Base-by-base conservation (phyloP, 2,888 invertebrate species). In the Lasioglossum vierecki region DNA sequence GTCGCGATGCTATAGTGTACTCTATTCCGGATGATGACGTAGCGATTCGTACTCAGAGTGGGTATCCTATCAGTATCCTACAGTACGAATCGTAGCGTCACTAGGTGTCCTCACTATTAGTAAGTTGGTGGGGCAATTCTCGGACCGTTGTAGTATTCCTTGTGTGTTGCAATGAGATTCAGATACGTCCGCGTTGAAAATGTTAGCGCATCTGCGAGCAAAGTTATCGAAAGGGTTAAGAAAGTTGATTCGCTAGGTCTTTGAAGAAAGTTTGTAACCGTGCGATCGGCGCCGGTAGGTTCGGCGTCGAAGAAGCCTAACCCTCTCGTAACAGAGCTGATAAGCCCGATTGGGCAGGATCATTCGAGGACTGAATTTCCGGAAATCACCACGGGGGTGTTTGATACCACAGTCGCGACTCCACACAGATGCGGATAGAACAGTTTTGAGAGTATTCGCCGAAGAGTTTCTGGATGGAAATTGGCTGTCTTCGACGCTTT, bases 401-500 rank as follows among this genome's bases (percentile, higher is more conserved):
- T 71, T 18, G 79, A 49, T 66, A 46, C 57, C 57, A 11, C 3
- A 57, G 73, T 63, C 53, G 71, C 41, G 41, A 39, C 39, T 80
- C 82, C 74, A 79, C 72, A 53, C 49, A 35, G 79, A 72, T 30
- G 70, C 68, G 41, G 78, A 68, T 26, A 60, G 80, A 53, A 35
- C 30, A 78, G 76, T 80, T 80, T 76, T 39, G 11, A 70, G 49
- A 68, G 39, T n/a, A 66, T 77, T n/a, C 49, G 70, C n/a, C 35
- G 63, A 44, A 44, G 49, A 57, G 41, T 44, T 30, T 30, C 18
- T 46, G 26, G 26, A 79, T 15, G 39, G 44, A 44, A 76, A 63
- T 70, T 75, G 79, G 63, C 73, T 71, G 79, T 73, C 35, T 73
- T 72, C 63, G 83, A 63, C 84, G 82, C 71, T 86, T 30, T 15